These are phyloP conservation scores for Apamea anceps DNA, from an alignment of 2,888 invertebrate genomes.

Conservation along the genomic window DNA sequence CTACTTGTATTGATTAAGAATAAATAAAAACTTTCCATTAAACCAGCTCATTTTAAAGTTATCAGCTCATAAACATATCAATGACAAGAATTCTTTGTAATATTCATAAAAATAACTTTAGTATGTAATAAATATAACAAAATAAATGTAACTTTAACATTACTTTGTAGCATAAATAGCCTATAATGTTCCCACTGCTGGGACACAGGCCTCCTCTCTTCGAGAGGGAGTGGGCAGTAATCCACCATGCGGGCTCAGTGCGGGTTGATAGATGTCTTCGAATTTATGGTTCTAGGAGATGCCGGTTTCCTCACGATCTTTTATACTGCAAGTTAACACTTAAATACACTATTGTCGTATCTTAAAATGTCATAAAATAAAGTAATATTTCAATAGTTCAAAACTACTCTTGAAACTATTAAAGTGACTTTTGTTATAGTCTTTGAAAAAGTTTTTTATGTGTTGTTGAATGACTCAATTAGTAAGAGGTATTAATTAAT, in stretches of 20 bases:
- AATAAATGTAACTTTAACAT: not conserved
- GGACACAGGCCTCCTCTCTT: not conserved
- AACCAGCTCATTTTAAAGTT: conserved; percentile 3
- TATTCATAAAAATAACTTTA: conserved; percentile 26
- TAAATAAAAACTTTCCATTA: conserved; percentile 32
- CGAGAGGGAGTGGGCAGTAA: not conserved
- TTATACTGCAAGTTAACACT: not conserved
- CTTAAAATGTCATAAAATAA: conserved; percentile 1
- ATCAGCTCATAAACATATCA: conserved; percentile 36
- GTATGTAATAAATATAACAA: not conserved
- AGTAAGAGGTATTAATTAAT: conserved; percentile 4
- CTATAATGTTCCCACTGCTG: not conserved
- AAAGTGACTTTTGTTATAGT: not conserved
- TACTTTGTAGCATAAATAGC: not conserved
- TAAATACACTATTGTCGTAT: not conserved
- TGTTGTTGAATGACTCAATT: conserved; percentile 8
- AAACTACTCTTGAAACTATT: not conserved
- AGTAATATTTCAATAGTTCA: conserved; percentile 1
- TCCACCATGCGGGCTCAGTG: not conserved
- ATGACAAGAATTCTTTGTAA: conserved; percentile 21
- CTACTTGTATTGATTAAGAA: not conserved
- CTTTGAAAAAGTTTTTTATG: conserved; percentile 4
- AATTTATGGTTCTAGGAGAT: not conserved
- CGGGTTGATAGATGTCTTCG: not conserved
- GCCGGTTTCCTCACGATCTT: not conserved